A percentile compares a stretch with the other conserved stretches of the same genome.
Evolutionary conservation across 2,888 invertebrate species (phyloP).

Genomic region (Heteropelma amictum): DNA sequence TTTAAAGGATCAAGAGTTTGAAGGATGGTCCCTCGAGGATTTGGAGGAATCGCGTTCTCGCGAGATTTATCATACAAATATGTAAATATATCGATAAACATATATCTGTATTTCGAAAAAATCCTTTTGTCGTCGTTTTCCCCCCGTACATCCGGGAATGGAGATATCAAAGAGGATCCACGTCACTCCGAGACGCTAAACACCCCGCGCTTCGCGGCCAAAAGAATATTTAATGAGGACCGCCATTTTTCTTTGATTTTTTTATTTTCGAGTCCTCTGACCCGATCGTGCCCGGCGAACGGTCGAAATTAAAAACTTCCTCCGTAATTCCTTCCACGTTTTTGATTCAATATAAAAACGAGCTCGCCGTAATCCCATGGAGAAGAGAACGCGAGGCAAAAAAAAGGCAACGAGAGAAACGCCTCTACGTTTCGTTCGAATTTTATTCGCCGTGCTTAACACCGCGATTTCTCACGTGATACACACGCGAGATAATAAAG

Average conservation of each 20-base stretch:
- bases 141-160: not conserved
- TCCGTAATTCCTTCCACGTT: constrained; percentile 31
- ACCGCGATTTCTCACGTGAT: constrained; percentile 11
- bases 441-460: constrained; percentile 13
- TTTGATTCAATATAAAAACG: constrained; percentile 41
- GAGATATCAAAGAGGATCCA: constrained; percentile 34
- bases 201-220: constrained; percentile 12
- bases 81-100: too few relatives aligned
- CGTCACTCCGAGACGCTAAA: constrained; percentile 42
- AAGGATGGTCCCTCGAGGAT: constrained; percentile 27
- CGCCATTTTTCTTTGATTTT: constrained; percentile 31
- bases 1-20: constrained; percentile 44
- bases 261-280: constrained; percentile 24
- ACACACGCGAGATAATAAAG: constrained; percentile 46
- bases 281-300: constrained; percentile 16
- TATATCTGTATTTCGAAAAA: not conserved
- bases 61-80: not conserved
- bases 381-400: not conserved
- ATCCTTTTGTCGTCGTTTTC: constrained; percentile 4
- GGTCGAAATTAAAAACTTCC: too few relatives aligned
- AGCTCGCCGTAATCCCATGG: constrained; percentile 25
- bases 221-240: constrained; percentile 22
- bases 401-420: not conserved
- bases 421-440: constrained; percentile 15
- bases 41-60: constrained; percentile 4